Evolutionary conservation across 2,888 invertebrate species (phyloP).

Genomic region (Mimachlamys varia): DNA sequence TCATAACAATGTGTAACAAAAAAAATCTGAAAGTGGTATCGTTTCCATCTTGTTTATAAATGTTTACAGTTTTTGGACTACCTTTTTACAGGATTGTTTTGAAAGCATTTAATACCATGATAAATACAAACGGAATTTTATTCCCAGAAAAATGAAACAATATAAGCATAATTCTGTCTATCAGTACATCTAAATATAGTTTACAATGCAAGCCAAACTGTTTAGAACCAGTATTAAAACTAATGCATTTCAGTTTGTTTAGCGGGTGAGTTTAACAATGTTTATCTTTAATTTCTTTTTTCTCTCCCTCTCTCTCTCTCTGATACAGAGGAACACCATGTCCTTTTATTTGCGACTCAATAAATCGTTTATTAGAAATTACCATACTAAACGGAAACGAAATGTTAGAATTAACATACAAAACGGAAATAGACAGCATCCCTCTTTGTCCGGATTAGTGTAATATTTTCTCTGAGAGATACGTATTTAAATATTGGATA

Average conservation of each 20-base stretch:
- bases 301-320: background rate
- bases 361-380: background rate
- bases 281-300: background rate
- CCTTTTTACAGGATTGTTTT: no score
- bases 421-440: background rate
- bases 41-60: no score
- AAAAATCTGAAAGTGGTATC: no score
- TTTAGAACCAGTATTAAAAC: background rate
- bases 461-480: background rate
- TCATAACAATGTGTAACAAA: no score
- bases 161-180: no score
- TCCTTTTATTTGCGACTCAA: background rate
- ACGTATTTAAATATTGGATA: background rate
- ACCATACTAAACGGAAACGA: background rate
- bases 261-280: no score
- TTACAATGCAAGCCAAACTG: no score
- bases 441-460: background rate
- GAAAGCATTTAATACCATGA: no score
- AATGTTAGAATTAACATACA: conserved; percentile 17
- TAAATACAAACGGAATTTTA: no score
- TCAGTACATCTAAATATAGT: no score
- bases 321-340: background rate
- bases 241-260: background rate
- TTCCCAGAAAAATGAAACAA: no score
- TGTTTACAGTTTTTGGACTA: no score